A percentile compares a stretch with the other conserved stretches of the same genome.
phyloP scores from a whole-genome alignment of 2,888 invertebrate species.

The Agrilus cyanescens region DNA sequence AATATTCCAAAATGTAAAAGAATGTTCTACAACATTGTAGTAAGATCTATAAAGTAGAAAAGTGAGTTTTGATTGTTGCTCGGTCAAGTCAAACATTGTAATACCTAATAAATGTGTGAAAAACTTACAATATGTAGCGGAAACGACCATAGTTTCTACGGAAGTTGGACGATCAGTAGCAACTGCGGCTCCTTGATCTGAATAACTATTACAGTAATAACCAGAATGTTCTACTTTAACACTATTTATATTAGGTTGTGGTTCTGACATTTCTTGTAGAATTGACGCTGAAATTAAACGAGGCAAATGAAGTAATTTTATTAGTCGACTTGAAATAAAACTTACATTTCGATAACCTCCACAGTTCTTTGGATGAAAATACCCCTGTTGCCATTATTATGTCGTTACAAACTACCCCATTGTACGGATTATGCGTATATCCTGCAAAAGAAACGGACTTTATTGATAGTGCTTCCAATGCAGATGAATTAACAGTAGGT shows the following conservation, averaged over 20 bases:
- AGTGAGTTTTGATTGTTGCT: no score
- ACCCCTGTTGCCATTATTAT: conserved; percentile 99
- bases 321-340: conserved; percentile 13
- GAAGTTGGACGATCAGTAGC: conserved; percentile 36
- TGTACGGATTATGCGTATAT: conserved; percentile 91
- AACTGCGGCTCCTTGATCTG: conserved; percentile 51
- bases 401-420: conserved; percentile 97
- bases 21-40: no score
- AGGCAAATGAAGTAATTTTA: conserved; percentile 16
- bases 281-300: conserved; percentile 67
- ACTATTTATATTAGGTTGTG: conserved; percentile 51
- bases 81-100: no score
- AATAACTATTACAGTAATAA: conserved; percentile 74
- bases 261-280: conserved; percentile 76
- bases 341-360: conserved; percentile 85
- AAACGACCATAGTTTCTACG: conserved; percentile 54
- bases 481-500: no score
- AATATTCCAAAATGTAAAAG: no score
- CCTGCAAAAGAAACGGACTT: conserved; percentile 36
- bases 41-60: no score
- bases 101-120: no score
- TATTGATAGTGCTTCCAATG: no score
- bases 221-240: conserved; percentile 74
- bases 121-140: conserved; percentile 69
- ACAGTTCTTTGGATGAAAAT: conserved; percentile 98